Evolutionary conservation across 2,888 invertebrate species (phyloP), one percentile per base, ranked within the genome.

Genomic region (Drosophila peninsularis): DNA sequence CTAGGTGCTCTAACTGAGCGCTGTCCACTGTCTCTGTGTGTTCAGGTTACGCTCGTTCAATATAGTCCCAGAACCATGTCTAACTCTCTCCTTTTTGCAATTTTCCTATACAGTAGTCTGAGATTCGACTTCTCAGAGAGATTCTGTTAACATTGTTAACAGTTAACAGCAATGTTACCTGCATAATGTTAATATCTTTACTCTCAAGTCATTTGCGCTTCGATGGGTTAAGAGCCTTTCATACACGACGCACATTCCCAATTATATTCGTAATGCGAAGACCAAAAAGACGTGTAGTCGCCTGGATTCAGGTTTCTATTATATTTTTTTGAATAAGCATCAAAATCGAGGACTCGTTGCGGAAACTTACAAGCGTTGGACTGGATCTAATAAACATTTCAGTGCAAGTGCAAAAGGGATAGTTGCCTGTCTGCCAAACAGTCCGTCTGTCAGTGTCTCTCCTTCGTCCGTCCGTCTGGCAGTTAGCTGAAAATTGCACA

Each of bases 201-300:
- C 2, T 3, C 14, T 5, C 9, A 14, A 14, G 1, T 14, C 3
- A 24, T 24, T 44, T 24, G 44, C 1, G 24, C 24, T 24, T 24
- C n/a, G 19, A 17, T 41, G 82, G 80, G 83, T 80, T 86, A 83
- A 73, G 44, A 62, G 41, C 53, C 55, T 54, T 32, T 50, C 55
- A 56, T 32, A 70, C 62, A 50, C 30, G 10, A 50, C 30, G 10
- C 3, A 10, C 50, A 62, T 52, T 80, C 75, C 69, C 78, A 87
- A 82, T 87, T 87, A 71, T 71, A 65, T 71, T 67, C 75, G 42
- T n/a, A n/a, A n/a, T 42, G 68, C 39, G 56, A 54, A 60, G 54
- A 34, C 62, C 57, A 61, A 79, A 67, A 67, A 55, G 67, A 75
- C 79, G 85, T 68, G 72, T 56, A 76, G 70, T 82, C 66, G 80